These are phyloP conservation scores for Smutsia temminckii DNA, from an alignment of 2,797 vertebrate species.

Conservation along the genomic window DNA sequence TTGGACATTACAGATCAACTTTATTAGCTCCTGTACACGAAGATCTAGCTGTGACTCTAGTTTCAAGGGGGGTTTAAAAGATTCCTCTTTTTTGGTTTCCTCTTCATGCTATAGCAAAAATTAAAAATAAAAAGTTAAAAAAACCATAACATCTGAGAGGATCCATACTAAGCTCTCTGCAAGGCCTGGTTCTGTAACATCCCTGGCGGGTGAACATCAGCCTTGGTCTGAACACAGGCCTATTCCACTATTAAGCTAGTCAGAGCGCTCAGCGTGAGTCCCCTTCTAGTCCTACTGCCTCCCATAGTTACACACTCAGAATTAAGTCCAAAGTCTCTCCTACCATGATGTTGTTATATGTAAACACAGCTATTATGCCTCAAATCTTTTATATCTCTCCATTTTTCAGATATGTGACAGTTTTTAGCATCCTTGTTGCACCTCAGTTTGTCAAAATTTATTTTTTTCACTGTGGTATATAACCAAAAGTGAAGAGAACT, in stretches of 20 bases:
- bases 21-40: conserved; percentile 89
- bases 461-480: background rate
- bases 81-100: conserved; percentile 45
- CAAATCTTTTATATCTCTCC: conserved; percentile 1
- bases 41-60: conserved; percentile 85
- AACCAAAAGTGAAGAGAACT: conserved; percentile 72
- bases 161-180: background rate
- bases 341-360: background rate
- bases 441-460: background rate
- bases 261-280: background rate
- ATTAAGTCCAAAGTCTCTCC: background rate
- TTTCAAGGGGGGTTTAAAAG: conserved; percentile 55
- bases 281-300: background rate
- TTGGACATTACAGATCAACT: conserved; percentile 92
- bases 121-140: background rate
- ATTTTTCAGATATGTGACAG: conserved; percentile 23
- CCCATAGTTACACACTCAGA: background rate
- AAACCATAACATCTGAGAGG: background rate
- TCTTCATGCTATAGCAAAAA: conserved; percentile 81
- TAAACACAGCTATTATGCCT: background rate
- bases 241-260: background rate
- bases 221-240: background rate
- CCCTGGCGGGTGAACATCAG: background rate
- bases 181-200: background rate
- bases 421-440: conserved; percentile 9